phyloP scores from a whole-genome alignment of 92 coral and sea anemone genomes.

The Paramuricea clavata region DNA sequence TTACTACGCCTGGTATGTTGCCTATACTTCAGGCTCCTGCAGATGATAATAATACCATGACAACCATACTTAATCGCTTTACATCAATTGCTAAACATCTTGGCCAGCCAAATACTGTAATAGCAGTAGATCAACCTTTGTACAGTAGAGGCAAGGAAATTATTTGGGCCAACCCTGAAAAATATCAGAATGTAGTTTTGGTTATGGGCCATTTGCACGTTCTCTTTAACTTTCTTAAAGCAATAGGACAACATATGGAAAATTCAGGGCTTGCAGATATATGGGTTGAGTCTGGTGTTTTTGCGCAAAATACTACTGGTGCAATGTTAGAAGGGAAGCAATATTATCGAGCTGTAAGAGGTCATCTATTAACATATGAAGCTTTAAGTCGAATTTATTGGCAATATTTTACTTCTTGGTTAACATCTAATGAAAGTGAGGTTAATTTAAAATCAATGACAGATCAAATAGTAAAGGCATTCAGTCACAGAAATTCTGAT shows the following conservation, averaged over 20 bases:
- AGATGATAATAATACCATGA: constrained; percentile 40
- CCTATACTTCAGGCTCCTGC: constrained; percentile 48
- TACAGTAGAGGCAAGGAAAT: constrained; percentile 16
- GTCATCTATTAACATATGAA: constrained; percentile 37
- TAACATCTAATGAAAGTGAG: neutral
- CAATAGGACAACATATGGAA: constrained; percentile 30
- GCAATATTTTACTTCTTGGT: neutral
- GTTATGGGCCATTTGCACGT: constrained; percentile 18
- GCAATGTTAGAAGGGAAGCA: constrained; percentile 34
- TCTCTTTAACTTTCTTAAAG: constrained; percentile 21
- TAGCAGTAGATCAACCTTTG: neutral
- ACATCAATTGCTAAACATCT: constrained; percentile 22
- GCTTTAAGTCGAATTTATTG: constrained; percentile 3
- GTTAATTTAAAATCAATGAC: neutral
- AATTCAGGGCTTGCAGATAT: constrained; percentile 22
- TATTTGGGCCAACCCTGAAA: constrained; percentile 5
- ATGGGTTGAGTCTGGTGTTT: constrained; percentile 41
- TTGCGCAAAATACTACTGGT: constrained; percentile 25
- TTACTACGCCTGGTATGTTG: constrained; percentile 37
- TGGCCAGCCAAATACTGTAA: constrained; percentile 36
- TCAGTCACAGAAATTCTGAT: neutral
- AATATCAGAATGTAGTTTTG: constrained; percentile 10
- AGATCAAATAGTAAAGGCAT: neutral
- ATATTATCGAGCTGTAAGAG: constrained; percentile 42
- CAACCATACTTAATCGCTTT: constrained; percentile 38